Conservation (phyloP, 2,113 vertebrate genomes). For the Cygnus buccinator region DNA sequence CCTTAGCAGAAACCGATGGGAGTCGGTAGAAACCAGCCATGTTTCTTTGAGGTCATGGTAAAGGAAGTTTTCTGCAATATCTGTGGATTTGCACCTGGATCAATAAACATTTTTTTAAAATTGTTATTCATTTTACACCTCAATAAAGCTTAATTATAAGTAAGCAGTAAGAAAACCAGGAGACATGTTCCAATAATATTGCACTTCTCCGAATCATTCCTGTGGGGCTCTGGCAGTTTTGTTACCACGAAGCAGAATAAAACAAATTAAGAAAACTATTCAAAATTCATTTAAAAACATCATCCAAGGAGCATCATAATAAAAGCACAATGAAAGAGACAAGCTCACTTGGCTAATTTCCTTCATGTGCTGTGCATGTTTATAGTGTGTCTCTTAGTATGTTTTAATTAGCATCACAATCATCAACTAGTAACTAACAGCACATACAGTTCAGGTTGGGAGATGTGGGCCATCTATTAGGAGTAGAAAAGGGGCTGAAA, state of each 20-base stretch:
- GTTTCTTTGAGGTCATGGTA: slow-evolving; percentile 42
- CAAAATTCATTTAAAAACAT: slow-evolving; percentile 87
- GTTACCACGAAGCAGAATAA: slow-evolving; percentile 74
- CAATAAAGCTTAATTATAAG: slow-evolving; percentile 88
- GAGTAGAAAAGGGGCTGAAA: background rate
- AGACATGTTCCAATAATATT: slow-evolving; percentile 77
- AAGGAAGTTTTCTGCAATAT: slow-evolving; percentile 58
- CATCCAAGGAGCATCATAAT: slow-evolving; percentile 82
- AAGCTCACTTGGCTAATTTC: slow-evolving; percentile 79
- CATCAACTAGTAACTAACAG: slow-evolving; percentile 48
- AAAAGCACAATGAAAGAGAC: slow-evolving; percentile 81
- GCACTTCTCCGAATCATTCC: slow-evolving; percentile 78
- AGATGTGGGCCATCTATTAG: background rate
- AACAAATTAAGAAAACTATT: slow-evolving; percentile 84
- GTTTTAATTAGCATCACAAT: slow-evolving; percentile 72
- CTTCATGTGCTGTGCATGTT: slow-evolving; percentile 68
- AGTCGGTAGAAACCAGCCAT: background rate
- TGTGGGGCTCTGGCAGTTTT: slow-evolving; percentile 69
- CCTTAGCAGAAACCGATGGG: background rate
- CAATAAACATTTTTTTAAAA: slow-evolving; percentile 73
- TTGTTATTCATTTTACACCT: slow-evolving; percentile 85
- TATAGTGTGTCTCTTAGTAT: slow-evolving; percentile 65
- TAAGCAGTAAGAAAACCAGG: slow-evolving; percentile 80
- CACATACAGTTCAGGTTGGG: background rate
- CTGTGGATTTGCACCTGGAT: slow-evolving; percentile 77